A percentile compares a stretch with the other conserved stretches of the same genome.
Evolutionary conservation across 2,113 vertebrate species (phyloP).

Genomic region (Mionectes macconnelli): DNA sequence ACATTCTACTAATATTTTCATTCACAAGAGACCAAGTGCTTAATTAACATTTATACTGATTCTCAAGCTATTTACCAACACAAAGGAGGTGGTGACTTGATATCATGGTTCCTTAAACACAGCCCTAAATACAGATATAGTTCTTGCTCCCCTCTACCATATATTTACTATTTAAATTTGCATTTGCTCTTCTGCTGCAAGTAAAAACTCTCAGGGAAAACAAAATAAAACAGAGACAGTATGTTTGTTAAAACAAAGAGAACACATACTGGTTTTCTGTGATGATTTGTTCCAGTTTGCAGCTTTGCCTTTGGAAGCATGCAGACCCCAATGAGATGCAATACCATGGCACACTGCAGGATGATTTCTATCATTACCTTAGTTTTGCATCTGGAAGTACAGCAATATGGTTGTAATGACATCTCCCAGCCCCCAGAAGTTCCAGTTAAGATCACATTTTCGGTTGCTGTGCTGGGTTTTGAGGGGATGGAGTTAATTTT

Average conservation of each 20-base stretch:
- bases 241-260: not conserved
- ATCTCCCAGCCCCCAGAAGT: not conserved
- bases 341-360: fast-evolving
- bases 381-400: not conserved
- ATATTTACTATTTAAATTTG: not conserved
- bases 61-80: conserved; percentile 42
- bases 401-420: not conserved
- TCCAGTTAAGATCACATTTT: not conserved
- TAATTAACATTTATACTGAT: conserved; percentile 46
- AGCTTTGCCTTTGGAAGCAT: not conserved
- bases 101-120: not conserved
- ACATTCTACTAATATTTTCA: conserved; percentile 50
- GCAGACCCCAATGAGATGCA: not conserved
- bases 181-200: not conserved
- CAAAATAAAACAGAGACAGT: not conserved
- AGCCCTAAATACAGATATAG: not conserved
- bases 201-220: not conserved
- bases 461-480: not conserved
- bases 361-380: not conserved
- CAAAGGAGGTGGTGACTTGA: conserved; percentile 11
- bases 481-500: not conserved
- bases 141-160: not conserved
- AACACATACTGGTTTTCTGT: not conserved
- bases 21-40: conserved; percentile 29
- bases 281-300: not conserved